Percentiles rank a stretch among this genome's conserved stretches.
phyloP scores from a whole-genome alignment of 53 echinoderm and acorn worm genomes.

The Arbacia lixula region DNA sequence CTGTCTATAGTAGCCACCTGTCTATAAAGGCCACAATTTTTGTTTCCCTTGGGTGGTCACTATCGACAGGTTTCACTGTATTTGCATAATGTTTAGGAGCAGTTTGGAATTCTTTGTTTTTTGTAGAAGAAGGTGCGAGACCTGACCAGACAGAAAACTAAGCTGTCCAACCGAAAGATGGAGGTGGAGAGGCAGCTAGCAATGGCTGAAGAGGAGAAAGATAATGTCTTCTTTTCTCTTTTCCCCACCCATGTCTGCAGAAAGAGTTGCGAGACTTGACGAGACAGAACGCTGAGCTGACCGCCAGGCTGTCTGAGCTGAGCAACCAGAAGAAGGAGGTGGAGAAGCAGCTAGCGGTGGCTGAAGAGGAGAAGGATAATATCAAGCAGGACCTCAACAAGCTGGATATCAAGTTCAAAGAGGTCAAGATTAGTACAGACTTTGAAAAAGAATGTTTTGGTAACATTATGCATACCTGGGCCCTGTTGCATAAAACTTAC shows the following conservation, averaged over 20 bases:
- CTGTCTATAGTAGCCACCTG: too few species aligned
- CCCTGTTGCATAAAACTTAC: too few species aligned
- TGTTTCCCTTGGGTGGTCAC: too few species aligned
- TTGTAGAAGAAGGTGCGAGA: constrained; percentile 25
- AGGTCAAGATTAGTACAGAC: too few species aligned
- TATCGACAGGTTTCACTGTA: too few species aligned
- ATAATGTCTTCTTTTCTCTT: constrained; percentile 43
- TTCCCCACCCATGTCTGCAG: neutral
- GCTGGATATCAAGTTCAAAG: constrained; percentile 70
- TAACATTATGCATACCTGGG: too few species aligned
- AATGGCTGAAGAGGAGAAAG: constrained; percentile 59
- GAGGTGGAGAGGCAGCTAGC: constrained; percentile 69
- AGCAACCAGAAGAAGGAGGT: constrained; percentile 54
- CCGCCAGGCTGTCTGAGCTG: constrained; percentile 68
- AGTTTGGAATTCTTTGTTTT: too few species aligned
- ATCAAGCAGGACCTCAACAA: constrained; percentile 71
- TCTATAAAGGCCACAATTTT: too few species aligned
- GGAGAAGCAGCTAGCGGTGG: constrained; percentile 63
- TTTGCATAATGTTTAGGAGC: too few species aligned
- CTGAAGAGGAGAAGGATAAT: constrained; percentile 60
- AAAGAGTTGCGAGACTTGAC: constrained; percentile 42
- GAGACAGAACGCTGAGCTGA: constrained; percentile 68
- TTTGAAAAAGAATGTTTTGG: too few species aligned
- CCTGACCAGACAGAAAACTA: constrained; percentile 56
- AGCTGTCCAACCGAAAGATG: constrained; percentile 60